Conservation (phyloP, 2,113 vertebrate species). For the Smithornis capensis region DNA sequence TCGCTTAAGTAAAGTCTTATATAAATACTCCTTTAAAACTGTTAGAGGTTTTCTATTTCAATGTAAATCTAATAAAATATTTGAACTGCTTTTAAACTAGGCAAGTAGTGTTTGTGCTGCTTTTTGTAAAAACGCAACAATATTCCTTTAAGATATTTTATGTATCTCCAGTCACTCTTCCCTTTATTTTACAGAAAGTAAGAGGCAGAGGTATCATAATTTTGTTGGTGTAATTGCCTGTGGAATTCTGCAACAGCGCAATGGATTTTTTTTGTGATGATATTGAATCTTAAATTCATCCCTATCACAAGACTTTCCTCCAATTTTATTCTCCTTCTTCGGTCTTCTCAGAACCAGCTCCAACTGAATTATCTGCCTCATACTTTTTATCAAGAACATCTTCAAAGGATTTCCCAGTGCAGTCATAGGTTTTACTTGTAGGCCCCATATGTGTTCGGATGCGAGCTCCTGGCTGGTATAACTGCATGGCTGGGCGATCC, state of each 20-base stretch:
- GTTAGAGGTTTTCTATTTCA: background rate
- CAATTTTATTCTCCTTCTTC: constrained; percentile 64
- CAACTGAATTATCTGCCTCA: constrained; percentile 72
- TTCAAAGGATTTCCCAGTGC: constrained; percentile 74
- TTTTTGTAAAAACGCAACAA: background rate
- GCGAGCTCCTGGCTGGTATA: constrained; percentile 87
- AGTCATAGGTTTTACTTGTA: constrained; percentile 80
- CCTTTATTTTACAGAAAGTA: background rate
- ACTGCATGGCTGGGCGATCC: constrained; percentile 92
- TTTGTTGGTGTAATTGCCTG: background rate
- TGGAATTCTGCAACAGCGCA: background rate
- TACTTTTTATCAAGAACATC: constrained; percentile 73
- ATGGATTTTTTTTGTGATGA: background rate
- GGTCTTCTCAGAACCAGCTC: constrained; percentile 77
- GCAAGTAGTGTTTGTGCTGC: background rate
- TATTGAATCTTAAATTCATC: background rate
- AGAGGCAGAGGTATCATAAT: background rate
- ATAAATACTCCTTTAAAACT: constrained; percentile 27
- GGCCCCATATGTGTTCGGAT: constrained; percentile 81
- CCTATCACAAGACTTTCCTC: background rate
- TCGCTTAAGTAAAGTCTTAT: background rate
- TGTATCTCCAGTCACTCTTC: background rate
- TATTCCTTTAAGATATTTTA: background rate
- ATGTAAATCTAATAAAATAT: background rate
- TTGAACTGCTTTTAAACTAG: background rate